These are phyloP conservation scores for Oscheius sp. DNA, from an alignment of 2,888 invertebrate genomes.

Conservation along the genomic window DNA sequence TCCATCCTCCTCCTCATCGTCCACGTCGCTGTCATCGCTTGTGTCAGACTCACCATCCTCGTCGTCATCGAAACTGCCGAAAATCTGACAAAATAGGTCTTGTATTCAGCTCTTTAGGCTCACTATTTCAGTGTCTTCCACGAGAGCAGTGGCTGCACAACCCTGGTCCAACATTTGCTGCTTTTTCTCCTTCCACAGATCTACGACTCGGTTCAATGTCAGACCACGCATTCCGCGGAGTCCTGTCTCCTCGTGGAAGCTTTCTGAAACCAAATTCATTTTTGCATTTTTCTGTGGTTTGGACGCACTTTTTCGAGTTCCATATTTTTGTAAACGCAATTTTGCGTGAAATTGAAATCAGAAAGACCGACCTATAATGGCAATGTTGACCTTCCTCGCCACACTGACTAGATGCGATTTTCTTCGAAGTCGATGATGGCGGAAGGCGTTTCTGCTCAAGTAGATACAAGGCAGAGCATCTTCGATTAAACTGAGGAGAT, in stretches of 20 bases:
- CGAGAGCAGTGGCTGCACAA: slow-evolving; percentile 1
- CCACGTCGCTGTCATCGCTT: neutral
- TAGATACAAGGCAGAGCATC: neutral
- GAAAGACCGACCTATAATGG: slow-evolving; percentile 10
- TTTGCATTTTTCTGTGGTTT: no score
- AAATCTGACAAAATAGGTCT: neutral
- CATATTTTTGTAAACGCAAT: no score
- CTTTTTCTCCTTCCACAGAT: slow-evolving; percentile 22
- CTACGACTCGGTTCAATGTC: neutral
- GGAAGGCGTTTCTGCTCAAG: slow-evolving; percentile 9
- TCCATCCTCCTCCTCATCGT: slow-evolving; percentile 1
- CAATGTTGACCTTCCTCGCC: neutral
- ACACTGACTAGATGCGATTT: neutral
- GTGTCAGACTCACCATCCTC: neutral
- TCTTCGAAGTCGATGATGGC: neutral
- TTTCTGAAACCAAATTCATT: neutral
- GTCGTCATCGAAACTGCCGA: slow-evolving; percentile 16
- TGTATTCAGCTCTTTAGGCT: neutral
- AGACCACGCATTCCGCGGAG: neutral
- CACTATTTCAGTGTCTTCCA: slow-evolving; percentile 9
- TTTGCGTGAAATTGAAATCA: no score
- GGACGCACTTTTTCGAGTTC: no score
- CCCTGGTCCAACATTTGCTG: neutral
- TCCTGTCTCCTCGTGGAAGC: neutral
- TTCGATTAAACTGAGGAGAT: neutral